These are phyloP conservation scores for Varroa destructor DNA, from an alignment of 1,140 invertebrate species.

Conservation along the genomic window DNA sequence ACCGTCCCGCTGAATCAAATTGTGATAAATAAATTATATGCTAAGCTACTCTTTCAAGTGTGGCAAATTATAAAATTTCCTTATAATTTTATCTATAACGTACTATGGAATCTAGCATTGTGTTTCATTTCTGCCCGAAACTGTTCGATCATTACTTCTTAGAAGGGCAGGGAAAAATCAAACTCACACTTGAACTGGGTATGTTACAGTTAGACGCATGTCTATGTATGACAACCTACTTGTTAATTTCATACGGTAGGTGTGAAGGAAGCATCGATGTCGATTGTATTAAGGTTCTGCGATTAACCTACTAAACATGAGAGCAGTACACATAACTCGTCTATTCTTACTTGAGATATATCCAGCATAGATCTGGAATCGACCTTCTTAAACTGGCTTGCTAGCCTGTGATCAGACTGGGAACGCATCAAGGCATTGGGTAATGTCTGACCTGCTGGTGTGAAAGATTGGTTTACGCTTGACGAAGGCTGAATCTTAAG, in stretches of 20 bases:
- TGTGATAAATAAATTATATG: not conserved
- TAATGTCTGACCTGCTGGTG: slow-evolving; percentile 27
- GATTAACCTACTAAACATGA: no score
- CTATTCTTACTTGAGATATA: not conserved
- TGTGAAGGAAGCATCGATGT: no score
- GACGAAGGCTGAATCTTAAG: slow-evolving; percentile 56
- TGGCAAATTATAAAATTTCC: not conserved
- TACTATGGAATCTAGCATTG: no score
- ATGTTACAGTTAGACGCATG: no score
- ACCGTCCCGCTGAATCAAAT: slow-evolving; percentile 38
- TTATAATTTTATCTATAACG: not conserved
- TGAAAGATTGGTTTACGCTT: slow-evolving; percentile 13
- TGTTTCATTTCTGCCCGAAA: no score
- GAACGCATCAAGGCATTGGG: slow-evolving; percentile 58
- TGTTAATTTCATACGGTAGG: no score
- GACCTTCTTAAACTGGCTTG: slow-evolving; percentile 60
- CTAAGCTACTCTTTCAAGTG: not conserved
- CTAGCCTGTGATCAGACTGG: slow-evolving; percentile 80
- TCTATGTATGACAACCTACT: no score
- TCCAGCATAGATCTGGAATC: slow-evolving; percentile 24
- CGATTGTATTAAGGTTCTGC: no score
- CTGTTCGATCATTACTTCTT: no score
- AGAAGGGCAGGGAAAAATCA: no score
- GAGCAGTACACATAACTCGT: no score
- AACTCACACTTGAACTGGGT: no score